Conservation (phyloP, 1,140 invertebrate species). For the Pristionchus pacificus region DNA sequence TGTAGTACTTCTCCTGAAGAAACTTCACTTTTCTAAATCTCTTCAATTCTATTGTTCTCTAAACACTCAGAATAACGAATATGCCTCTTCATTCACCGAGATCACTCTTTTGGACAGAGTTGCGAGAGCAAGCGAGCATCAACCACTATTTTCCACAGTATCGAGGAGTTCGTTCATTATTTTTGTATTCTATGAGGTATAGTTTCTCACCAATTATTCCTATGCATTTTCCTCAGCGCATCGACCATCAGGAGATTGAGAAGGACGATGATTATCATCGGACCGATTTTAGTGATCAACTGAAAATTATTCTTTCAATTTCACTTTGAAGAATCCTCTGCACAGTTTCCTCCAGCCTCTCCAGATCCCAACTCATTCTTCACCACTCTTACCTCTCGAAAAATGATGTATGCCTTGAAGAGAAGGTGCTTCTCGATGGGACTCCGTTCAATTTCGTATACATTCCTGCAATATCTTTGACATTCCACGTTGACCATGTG, state of each 20-base stretch:
- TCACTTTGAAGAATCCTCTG: too few relatives aligned
- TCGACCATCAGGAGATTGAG: constrained; percentile 47
- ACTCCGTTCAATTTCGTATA: neutral
- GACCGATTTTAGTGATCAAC: constrained; percentile 47
- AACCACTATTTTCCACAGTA: too few relatives aligned
- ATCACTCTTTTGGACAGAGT: too few relatives aligned
- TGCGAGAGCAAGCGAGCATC: too few relatives aligned
- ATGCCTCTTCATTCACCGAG: too few relatives aligned
- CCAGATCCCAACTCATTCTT: neutral
- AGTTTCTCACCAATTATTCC: constrained; percentile 34
- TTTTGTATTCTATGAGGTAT: constrained; percentile 5
- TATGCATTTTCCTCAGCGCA: constrained; percentile 35
- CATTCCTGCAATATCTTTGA: neutral
- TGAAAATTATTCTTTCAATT: constrained; percentile 27
- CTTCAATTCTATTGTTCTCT: constrained; percentile 2
- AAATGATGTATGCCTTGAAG: neutral
- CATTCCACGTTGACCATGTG: neutral
- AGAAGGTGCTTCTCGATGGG: constrained; percentile 39
- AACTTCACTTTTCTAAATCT: constrained; percentile 5
- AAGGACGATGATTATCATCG: constrained; percentile 44
- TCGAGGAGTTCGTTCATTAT: too few relatives aligned
- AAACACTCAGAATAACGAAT: too few relatives aligned
- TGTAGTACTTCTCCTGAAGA: constrained; percentile 7
- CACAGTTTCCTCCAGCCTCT: too few relatives aligned
- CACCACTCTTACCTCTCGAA: neutral